phyloP scores from a whole-genome alignment of 2,113 vertebrate species.

The Blennius ocellaris region DNA sequence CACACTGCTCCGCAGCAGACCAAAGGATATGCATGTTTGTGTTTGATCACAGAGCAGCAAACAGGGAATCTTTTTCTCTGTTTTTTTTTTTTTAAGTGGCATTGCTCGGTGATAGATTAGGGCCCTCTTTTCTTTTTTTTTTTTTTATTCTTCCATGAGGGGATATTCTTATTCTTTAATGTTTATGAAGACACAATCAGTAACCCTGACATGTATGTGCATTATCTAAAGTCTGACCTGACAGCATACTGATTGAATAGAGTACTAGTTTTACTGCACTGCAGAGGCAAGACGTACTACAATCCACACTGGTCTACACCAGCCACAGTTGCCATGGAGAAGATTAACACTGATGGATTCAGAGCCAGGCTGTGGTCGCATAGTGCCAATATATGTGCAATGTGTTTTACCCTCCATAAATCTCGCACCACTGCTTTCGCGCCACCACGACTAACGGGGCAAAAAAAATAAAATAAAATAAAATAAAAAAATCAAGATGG shows the following conservation, averaged over 20 bases:
- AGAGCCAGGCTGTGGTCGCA: constrained; percentile 61
- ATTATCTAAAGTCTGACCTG: constrained; percentile 64
- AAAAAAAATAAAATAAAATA: too few relatives aligned
- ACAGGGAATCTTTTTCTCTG: constrained; percentile 25
- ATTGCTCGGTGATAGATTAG: constrained; percentile 61
- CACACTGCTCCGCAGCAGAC: constrained; percentile 63
- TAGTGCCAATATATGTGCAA: constrained; percentile 63
- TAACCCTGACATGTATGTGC: constrained; percentile 71
- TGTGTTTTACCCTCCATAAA: constrained; percentile 51
- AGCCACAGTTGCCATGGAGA: constrained; percentile 77
- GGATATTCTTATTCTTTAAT: constrained; percentile 24
- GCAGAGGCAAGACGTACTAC: constrained; percentile 69
- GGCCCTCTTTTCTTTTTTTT: constrained; percentile 49
- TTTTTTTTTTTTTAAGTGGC: constrained; percentile 55
- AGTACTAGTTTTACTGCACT: constrained; percentile 72
- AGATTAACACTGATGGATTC: constrained; percentile 77
- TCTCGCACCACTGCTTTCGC: constrained; percentile 32
- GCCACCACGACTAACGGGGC: constrained; percentile 1
- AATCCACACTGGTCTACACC: constrained; percentile 60
- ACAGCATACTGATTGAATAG: constrained; percentile 72
- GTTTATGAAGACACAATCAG: constrained; percentile 63
- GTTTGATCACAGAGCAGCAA: constrained; percentile 69
- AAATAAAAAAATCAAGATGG: constrained; percentile 48
- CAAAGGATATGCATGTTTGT: constrained; percentile 72
- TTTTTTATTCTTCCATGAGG: constrained; percentile 35